Conservation (phyloP, 2,888 invertebrate genomes). For the Apamea sordens region DNA sequence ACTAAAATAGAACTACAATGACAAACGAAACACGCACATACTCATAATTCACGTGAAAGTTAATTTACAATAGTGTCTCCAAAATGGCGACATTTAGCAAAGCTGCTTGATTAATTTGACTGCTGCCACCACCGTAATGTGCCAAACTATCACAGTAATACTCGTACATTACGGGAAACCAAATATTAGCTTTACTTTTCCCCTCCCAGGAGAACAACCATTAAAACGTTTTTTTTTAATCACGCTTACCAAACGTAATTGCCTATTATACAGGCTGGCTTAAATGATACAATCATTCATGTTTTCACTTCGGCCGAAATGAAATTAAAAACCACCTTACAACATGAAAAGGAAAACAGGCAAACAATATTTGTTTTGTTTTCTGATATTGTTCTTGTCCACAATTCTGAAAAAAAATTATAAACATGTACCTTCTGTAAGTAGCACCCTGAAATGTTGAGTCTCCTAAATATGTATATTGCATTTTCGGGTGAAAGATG, state of each 20-base stretch:
- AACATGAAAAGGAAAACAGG: constrained; percentile 22
- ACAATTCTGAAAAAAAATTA: not conserved
- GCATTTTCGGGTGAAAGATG: not conserved
- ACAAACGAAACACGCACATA: constrained; percentile 38
- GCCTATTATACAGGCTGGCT: constrained; percentile 26
- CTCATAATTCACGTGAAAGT: constrained; percentile 50
- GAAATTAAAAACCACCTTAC: constrained; percentile 11
- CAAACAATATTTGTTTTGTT: not conserved
- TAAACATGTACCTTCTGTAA: not conserved
- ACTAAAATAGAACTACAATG: not conserved
- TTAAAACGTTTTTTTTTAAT: constrained; percentile 52
- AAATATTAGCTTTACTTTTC: constrained; percentile 42
- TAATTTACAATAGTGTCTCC: constrained; percentile 67
- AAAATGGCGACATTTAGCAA: constrained; percentile 70
- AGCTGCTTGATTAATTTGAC: constrained; percentile 74
- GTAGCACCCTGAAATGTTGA: constrained; percentile 6
- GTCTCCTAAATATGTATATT: not conserved
- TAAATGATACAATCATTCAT: constrained; percentile 40
- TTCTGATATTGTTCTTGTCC: not conserved
- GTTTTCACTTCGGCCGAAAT: constrained; percentile 26
- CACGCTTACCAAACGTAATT: constrained; percentile 19
- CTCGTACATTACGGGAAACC: constrained; percentile 57
- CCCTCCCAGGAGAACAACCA: constrained; percentile 33
- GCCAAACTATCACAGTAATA: constrained; percentile 58
- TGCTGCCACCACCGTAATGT: constrained; percentile 64